These are phyloP conservation scores for Monopis laevigella DNA, from an alignment of 2,888 invertebrate species.

Conservation along the genomic window DNA sequence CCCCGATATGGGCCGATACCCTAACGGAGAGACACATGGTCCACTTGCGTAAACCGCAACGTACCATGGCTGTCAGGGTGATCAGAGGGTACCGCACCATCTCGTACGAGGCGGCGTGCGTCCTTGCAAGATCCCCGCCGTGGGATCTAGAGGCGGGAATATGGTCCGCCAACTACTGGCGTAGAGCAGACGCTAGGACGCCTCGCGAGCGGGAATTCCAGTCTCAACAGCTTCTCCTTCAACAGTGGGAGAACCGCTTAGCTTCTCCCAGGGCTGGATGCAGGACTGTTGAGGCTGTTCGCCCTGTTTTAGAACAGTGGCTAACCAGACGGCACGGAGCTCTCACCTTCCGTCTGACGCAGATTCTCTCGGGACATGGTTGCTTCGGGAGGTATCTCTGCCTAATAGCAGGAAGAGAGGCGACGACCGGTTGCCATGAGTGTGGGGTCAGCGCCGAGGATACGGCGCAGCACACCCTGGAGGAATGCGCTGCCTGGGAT, in stretches of 20 bases:
- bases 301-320: neutral
- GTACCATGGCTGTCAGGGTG: neutral
- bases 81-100: neutral
- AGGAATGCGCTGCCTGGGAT: constrained; percentile 3
- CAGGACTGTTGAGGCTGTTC: neutral
- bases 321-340: neutral
- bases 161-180: neutral
- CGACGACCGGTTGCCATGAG: constrained; percentile 4
- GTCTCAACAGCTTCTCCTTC: neutral
- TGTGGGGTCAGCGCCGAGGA: constrained; percentile 4
- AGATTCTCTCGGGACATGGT: constrained; percentile 21
- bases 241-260: neutral
- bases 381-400: constrained; percentile 13
- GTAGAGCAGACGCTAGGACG: neutral
- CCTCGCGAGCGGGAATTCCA: neutral
- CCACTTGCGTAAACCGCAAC: neutral
- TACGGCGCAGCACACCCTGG: constrained; percentile 11
- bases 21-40: neutral
- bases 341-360: constrained; percentile 17
- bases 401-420: constrained; percentile 7
- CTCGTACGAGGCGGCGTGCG: neutral
- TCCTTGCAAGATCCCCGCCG: too few relatives aligned
- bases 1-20: neutral
- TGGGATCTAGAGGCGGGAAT: neutral
- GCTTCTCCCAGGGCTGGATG: neutral